These are phyloP conservation scores for Heterotilapia buettikoferi DNA, from an alignment of 2,113 vertebrate genomes.

Conservation along the genomic window DNA sequence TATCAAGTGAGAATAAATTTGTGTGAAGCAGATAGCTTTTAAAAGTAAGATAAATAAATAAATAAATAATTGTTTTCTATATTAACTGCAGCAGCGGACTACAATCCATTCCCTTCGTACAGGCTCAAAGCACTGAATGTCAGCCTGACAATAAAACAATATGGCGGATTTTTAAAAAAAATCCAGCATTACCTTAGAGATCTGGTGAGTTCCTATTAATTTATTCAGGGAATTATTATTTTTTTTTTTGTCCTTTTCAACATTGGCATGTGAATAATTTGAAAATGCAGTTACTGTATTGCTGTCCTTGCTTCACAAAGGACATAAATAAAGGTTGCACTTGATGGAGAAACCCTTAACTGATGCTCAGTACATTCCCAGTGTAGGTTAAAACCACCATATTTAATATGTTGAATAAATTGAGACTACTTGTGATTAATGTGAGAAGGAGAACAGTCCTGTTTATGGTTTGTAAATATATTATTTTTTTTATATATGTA, in stretches of 20 bases:
- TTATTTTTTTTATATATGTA: slow-evolving; percentile 52
- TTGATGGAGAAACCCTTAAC: slow-evolving; percentile 60
- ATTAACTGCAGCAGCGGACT: slow-evolving; percentile 66
- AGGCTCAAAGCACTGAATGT: slow-evolving; percentile 76
- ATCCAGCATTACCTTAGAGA: slow-evolving; percentile 52
- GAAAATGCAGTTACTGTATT: slow-evolving; percentile 63
- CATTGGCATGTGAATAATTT: slow-evolving; percentile 54
- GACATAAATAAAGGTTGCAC: slow-evolving; percentile 70
- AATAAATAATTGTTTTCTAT: slow-evolving; percentile 58
- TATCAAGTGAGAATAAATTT: slow-evolving; percentile 91
- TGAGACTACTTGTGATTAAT: slow-evolving; percentile 69
- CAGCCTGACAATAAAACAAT: slow-evolving; percentile 72
- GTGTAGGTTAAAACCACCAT: slow-evolving; percentile 62
- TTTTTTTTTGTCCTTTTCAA: slow-evolving; percentile 11
- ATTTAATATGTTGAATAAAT: slow-evolving; percentile 66
- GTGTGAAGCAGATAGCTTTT: slow-evolving; percentile 88
- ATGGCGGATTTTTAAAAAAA: slow-evolving; percentile 55
- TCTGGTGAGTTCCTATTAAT: slow-evolving; percentile 54
- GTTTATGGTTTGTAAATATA: slow-evolving; percentile 73
- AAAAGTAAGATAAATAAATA: slow-evolving; percentile 37
- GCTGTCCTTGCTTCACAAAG: slow-evolving; percentile 35
- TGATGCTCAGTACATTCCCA: slow-evolving; percentile 64
- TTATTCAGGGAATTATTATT: slow-evolving; percentile 45
- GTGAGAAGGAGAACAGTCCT: slow-evolving; percentile 68
- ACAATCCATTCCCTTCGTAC: slow-evolving; percentile 67